phyloP scores from a whole-genome alignment of 1,140 invertebrate species.

The Pygmarrhopalites habei region DNA sequence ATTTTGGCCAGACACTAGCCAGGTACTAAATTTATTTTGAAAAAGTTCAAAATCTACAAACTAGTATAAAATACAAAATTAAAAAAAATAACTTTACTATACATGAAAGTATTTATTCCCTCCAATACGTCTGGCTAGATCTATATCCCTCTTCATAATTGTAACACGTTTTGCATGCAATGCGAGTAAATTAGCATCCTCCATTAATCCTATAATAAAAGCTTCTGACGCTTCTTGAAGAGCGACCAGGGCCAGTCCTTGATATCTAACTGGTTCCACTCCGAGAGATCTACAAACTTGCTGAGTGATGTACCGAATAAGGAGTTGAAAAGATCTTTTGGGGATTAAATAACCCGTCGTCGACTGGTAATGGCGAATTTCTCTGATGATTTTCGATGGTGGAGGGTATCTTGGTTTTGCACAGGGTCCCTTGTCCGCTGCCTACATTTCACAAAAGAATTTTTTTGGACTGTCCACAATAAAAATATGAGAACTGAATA shows the following conservation, averaged over 20 bases:
- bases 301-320: constrained; percentile 54
- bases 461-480: too few species aligned
- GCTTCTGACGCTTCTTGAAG: constrained; percentile 83
- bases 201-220: constrained; percentile 66
- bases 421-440: too few species aligned
- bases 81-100: too few species aligned
- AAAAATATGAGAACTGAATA: too few species aligned
- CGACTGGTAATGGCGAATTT: constrained; percentile 44
- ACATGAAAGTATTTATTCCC: too few species aligned
- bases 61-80: too few species aligned
- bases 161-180: constrained; percentile 66
- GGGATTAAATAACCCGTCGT: constrained; percentile 53
- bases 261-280: constrained; percentile 52
- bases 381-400: constrained; percentile 45
- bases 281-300: constrained; percentile 50
- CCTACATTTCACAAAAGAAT: too few species aligned
- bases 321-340: constrained; percentile 52
- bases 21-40: too few species aligned
- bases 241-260: constrained; percentile 50
- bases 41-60: too few species aligned
- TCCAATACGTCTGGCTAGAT: constrained; percentile 42
- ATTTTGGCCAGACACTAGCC: too few species aligned
- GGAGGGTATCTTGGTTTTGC: too few species aligned
- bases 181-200: constrained; percentile 62
- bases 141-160: constrained; percentile 58